These are phyloP conservation scores for Leptobrachium ailaonicum DNA, from an alignment of 2,113 vertebrate species.

Conservation along the genomic window DNA sequence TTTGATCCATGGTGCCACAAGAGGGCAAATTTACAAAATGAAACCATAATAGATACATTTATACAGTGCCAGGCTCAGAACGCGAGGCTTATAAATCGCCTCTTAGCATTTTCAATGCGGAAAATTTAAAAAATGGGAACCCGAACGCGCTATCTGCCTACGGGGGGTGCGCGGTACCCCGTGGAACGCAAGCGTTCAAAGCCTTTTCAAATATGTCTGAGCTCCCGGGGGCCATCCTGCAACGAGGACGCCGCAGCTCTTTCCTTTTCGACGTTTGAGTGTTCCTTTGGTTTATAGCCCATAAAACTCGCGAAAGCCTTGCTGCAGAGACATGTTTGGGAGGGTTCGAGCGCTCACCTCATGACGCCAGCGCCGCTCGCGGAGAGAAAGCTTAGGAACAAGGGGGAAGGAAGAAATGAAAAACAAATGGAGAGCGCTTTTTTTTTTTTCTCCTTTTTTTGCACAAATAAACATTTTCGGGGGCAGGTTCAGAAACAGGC, in stretches of 20 bases:
- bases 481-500: background rate
- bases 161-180: too few species aligned
- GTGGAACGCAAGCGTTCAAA: background rate
- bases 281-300: constrained; percentile 8
- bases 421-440: background rate
- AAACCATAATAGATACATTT: too few species aligned
- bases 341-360: background rate
- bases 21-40: too few species aligned
- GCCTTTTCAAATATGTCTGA: background rate
- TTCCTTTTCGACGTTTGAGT: background rate
- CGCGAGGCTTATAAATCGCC: too few species aligned
- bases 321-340: constrained; percentile 2
- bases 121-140: too few species aligned
- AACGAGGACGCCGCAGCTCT: background rate
- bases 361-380: background rate
- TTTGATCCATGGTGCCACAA: too few species aligned
- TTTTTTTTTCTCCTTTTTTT: background rate
- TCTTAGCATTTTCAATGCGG: too few species aligned
- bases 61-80: too few species aligned
- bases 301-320: constrained; percentile 3
- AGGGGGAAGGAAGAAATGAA: background rate
- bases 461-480: background rate
- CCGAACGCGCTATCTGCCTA: too few species aligned
- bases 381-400: background rate
- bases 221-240: background rate